Evolutionary conservation across 2,797 vertebrate species (phyloP).

Genomic region (Macropodus opercularis): DNA sequence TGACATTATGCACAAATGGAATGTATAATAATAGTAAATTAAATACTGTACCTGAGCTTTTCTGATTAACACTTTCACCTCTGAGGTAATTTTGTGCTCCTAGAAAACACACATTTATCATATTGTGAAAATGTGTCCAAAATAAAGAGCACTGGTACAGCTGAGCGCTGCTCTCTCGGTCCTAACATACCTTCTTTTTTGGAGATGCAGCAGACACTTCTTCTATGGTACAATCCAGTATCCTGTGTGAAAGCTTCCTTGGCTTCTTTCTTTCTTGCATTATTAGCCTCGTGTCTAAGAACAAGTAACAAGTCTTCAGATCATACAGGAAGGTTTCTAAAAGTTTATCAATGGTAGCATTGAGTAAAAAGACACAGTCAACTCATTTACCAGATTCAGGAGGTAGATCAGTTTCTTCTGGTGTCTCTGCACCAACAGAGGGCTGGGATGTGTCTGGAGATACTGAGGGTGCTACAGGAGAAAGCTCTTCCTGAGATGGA

Average conservation of each 20-base stretch:
- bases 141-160: neutral
- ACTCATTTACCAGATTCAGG: slow-evolving; percentile 59
- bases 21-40: too few species aligned
- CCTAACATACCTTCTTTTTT: slow-evolving; percentile 85
- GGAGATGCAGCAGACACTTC: slow-evolving; percentile 85
- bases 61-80: slow-evolving; percentile 56
- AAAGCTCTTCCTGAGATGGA: slow-evolving; percentile 52
- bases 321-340: neutral
- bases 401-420: slow-evolving; percentile 68
- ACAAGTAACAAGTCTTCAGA: neutral
- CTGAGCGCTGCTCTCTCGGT: neutral
- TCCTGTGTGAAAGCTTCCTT: slow-evolving; percentile 90
- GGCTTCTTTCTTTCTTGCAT: slow-evolving; percentile 89
- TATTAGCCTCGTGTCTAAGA: slow-evolving; percentile 56
- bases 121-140: neutral
- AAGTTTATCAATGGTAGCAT: neutral
- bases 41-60: slow-evolving; percentile 76
- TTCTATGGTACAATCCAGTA: slow-evolving; percentile 90
- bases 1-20: neutral
- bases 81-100: slow-evolving; percentile 63
- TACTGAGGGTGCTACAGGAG: slow-evolving; percentile 31
- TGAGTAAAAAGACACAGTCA: neutral
- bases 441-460: slow-evolving; percentile 49
- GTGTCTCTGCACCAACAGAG: slow-evolving; percentile 33
- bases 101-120: slow-evolving; percentile 32